Base-by-base conservation (phyloP, 2,113 vertebrate species). In the Pyrgilauda ruficollis region DNA sequence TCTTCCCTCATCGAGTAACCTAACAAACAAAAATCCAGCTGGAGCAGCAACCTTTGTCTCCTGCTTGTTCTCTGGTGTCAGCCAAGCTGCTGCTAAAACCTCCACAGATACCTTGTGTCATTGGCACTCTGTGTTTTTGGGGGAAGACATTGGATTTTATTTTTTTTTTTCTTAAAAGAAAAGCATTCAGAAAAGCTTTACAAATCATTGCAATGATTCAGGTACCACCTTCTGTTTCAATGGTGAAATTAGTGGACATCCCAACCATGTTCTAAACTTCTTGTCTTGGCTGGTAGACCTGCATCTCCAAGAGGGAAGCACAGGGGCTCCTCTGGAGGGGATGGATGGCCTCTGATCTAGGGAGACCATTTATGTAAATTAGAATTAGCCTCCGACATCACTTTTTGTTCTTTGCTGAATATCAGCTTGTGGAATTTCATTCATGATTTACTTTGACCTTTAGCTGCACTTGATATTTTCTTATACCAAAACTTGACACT, bases 391-490 rank as follows among this genome's bases (percentile, higher is more conserved):
- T 37, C 62, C 73, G 53, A 58, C 53, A 73, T 41, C 39, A 31
- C 35, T 22, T 17, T 46, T 55, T 52, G 39, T 24, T 70, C 61
- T 75, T 35, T 50, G 23, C 39, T 46, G 19, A 49, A 28, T 37
- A 79, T 14, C 43, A 63, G 24, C 44, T 64, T 55, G 15, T 49
- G 44, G 19, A 72, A 95, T 79, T 93, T 93, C 44, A 82, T 78
- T 79, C 58, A 49, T 68, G 2, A 64, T 72, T 93, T 78, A 33
- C 61, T 79, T 39, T 72, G 87, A 91, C 87, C 84, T 91, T 94
- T 91, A 78, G 33, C 62, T 73, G 35, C 8, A 21, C 49, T 93
- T 50, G 62, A 27, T 79, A 82, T 67, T 78, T 70, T 64, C 62
- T 55, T 15, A 27, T n/a, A 76, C 15, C 35, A 73, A 53, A 93